Conservation (phyloP, 2,797 vertebrate species). For the Cirrhinus molitorella region DNA sequence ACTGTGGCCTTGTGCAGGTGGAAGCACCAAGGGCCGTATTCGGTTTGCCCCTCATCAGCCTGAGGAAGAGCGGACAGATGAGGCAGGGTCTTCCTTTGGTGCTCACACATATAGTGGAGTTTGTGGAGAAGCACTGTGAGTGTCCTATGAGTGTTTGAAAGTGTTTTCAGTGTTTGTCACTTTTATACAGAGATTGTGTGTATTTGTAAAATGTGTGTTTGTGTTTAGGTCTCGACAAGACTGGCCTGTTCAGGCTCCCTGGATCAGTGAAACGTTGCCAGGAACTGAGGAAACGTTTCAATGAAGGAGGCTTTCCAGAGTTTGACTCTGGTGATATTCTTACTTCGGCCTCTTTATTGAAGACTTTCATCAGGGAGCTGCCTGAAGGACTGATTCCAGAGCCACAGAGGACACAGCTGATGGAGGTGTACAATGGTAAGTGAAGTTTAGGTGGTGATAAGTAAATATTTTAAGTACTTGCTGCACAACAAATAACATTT, state of each 20-base stretch:
- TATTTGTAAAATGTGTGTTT: background rate
- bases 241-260: slow-evolving; percentile 81
- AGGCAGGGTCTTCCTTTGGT: slow-evolving; percentile 73
- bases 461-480: background rate
- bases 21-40: slow-evolving; percentile 63
- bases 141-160: slow-evolving; percentile 69
- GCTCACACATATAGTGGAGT: slow-evolving; percentile 81
- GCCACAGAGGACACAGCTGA: slow-evolving; percentile 68
- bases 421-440: slow-evolving; percentile 78
- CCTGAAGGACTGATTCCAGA: slow-evolving; percentile 82
- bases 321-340: slow-evolving; percentile 77
- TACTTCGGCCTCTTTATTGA: slow-evolving; percentile 84
- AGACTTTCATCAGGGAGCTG: slow-evolving; percentile 85
- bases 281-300: slow-evolving; percentile 78
- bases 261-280: slow-evolving; percentile 78
- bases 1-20: background rate
- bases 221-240: slow-evolving; percentile 73
- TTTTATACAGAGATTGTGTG: background rate
- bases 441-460: background rate
- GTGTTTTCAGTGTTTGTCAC: background rate
- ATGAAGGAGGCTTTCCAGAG: slow-evolving; percentile 78
- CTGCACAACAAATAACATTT: background rate
- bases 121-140: slow-evolving; percentile 80
- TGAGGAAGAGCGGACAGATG: slow-evolving; percentile 66
- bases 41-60: slow-evolving; percentile 77